phyloP scores from a whole-genome alignment of 2,888 invertebrate species.

The Euzetes globulus region DNA sequence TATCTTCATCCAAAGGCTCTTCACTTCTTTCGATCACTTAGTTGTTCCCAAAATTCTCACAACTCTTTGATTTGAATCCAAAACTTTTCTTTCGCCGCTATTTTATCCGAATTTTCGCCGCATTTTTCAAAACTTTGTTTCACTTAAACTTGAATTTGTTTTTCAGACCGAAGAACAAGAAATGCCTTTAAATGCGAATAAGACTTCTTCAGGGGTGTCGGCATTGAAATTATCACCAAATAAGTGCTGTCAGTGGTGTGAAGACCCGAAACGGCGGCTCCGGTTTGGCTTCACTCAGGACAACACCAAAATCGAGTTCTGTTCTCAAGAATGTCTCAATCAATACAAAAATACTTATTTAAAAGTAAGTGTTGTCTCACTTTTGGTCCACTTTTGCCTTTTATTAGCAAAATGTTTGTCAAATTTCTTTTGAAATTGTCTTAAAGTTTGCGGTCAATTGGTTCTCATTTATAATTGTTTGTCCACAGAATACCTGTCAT shows the following conservation, averaged over 20 bases:
- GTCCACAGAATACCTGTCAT: conserved; percentile 4
- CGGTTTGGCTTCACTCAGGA: conserved; percentile 79
- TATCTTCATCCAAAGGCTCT: background rate
- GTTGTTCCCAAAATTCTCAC: too few relatives aligned
- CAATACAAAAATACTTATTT: conserved; percentile 81
- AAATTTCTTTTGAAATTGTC: background rate
- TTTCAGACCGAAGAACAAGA: background rate
- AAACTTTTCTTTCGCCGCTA: too few relatives aligned
- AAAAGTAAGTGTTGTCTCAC: conserved; percentile 50
- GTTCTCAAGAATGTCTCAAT: conserved; percentile 77
- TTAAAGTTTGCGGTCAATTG: background rate
- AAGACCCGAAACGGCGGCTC: conserved; percentile 50
- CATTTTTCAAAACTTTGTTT: background rate
- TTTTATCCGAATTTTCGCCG: too few relatives aligned
- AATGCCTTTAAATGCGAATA: background rate
- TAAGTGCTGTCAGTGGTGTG: conserved; percentile 41
- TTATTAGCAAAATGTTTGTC: too few relatives aligned
- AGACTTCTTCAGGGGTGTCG: background rate
- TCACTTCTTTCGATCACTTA: background rate
- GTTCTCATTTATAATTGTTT: background rate
- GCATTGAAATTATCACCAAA: background rate
- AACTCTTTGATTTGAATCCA: too few relatives aligned
- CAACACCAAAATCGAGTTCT: conserved; percentile 83
- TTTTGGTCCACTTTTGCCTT: background rate
- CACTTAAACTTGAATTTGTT: background rate